Conservation (phyloP, 2,888 invertebrate species). For the Chydorus sphaericus region DNA sequence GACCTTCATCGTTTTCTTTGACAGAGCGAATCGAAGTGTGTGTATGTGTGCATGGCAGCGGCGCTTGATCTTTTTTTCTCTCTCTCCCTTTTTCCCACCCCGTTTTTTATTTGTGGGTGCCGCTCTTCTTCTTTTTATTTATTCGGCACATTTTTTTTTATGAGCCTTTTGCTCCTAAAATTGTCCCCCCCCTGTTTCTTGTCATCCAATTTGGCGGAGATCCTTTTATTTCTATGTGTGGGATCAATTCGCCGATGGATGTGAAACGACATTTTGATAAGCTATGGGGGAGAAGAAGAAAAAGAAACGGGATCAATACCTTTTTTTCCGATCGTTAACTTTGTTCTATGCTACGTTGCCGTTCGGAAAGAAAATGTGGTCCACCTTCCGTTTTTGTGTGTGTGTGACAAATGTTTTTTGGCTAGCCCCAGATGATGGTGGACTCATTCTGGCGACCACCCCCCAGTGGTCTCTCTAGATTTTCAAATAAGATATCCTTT, state of each 20-base stretch:
- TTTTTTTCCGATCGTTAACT: constrained; percentile 6
- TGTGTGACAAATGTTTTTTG: too few relatives aligned
- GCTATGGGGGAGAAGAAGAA: background rate
- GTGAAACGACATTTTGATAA: background rate
- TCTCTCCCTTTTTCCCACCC: too few relatives aligned
- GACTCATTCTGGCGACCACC: too few relatives aligned
- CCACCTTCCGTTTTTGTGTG: too few relatives aligned
- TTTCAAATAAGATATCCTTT: too few relatives aligned
- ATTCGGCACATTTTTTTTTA: background rate
- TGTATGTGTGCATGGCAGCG: too few relatives aligned
- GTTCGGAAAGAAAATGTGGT: background rate
- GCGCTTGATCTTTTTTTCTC: background rate
- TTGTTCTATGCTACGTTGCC: background rate
- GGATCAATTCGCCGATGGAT: background rate
- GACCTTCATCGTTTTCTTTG: background rate
- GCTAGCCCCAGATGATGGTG: too few relatives aligned
- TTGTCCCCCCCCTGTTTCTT: background rate
- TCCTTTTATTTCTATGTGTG: background rate
- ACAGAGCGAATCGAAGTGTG: too few relatives aligned
- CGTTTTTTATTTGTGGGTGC: too few relatives aligned
- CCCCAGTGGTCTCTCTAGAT: too few relatives aligned
- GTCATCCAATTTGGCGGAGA: background rate
- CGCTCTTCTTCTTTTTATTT: background rate
- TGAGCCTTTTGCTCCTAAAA: background rate
- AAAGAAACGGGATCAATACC: constrained; percentile 1